Percentiles rank a stretch among this genome's conserved stretches.
phyloP scores from a whole-genome alignment of 1,140 invertebrate species.

The Platyura marginata region DNA sequence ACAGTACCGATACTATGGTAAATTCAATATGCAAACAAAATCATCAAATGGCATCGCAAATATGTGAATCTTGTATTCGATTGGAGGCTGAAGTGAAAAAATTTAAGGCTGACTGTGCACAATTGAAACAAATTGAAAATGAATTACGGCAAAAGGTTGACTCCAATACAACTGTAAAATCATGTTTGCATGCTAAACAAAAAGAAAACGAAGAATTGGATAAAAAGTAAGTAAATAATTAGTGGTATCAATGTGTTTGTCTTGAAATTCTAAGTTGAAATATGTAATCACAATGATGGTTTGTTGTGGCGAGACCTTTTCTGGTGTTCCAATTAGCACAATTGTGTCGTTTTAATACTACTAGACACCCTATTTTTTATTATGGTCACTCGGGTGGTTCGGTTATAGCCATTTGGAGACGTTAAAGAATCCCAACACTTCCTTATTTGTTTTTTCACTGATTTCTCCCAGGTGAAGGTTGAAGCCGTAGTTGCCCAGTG shows the following conservation, averaged over 20 bases:
- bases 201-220: constrained; percentile 23
- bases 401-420: no score
- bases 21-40: constrained; percentile 17
- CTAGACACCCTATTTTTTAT: no score
- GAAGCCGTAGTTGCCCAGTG: no score
- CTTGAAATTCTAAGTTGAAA: neutral
- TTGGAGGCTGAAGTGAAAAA: constrained; percentile 58
- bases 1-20: constrained; percentile 1
- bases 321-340: neutral
- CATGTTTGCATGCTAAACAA: constrained; percentile 23
- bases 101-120: constrained; percentile 58
- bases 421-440: no score
- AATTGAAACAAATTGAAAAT: constrained; percentile 59
- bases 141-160: constrained; percentile 64
- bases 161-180: constrained; percentile 20
- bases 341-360: no score
- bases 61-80: constrained; percentile 25
- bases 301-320: no score
- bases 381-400: no score
- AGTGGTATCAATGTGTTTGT: no score
- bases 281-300: neutral
- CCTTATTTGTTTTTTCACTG: no score
- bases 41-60: constrained; percentile 19
- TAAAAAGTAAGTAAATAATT: no score
- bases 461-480: no score